Evolutionary conservation across 2,797 vertebrate species (phyloP).

Genomic region (Falco biarmicus): DNA sequence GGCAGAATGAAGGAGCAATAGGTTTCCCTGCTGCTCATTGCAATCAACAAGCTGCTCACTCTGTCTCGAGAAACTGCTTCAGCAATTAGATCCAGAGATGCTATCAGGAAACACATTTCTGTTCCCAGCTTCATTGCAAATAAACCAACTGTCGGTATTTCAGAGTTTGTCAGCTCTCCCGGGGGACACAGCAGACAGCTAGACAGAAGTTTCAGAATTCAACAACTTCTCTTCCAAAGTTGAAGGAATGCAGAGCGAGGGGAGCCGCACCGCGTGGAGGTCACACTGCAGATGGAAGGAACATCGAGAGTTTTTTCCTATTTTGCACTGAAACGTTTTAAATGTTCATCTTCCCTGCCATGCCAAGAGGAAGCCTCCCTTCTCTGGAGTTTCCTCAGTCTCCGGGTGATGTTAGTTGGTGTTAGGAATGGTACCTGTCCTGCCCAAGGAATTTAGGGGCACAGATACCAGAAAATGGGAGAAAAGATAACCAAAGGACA

Average conservation of each 20-base stretch:
- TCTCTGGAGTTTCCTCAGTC: neutral
- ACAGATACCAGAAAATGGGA: neutral
- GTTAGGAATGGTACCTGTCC: neutral
- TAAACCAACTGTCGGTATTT: conserved; percentile 12
- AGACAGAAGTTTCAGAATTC: neutral
- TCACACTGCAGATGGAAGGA: neutral
- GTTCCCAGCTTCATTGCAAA: conserved; percentile 33
- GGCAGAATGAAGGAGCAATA: neutral
- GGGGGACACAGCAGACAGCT: neutral
- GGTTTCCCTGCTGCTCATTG: neutral
- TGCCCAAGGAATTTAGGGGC: neutral
- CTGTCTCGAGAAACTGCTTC: conserved; percentile 1
- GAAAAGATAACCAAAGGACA: neutral
- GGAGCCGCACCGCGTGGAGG: neutral
- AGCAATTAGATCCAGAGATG: conserved; percentile 31
- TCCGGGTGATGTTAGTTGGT: neutral
- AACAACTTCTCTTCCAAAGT: neutral
- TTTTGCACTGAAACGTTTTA: neutral
- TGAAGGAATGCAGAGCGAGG: neutral
- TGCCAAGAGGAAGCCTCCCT: neutral
- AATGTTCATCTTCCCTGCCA: neutral
- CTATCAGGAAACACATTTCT: conserved; percentile 23
- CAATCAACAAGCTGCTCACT: neutral
- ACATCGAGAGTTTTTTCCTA: neutral
- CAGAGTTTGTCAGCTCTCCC: conserved; percentile 16